Conservation (phyloP, 2,797 vertebrate species). For the Toxotes lorentzi region DNA sequence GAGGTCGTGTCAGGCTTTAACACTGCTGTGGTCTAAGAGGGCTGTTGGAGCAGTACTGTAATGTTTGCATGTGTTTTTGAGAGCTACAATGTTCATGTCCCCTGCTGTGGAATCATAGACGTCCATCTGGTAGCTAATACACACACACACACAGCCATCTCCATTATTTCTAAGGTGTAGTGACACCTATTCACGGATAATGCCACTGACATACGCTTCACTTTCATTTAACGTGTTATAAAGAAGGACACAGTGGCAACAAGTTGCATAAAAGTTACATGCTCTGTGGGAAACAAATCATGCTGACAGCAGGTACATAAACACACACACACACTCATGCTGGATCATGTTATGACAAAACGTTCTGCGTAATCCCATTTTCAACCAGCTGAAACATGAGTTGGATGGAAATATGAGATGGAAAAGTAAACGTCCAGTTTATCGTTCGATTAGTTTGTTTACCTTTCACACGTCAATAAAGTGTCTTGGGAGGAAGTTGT, state of each 20-base stretch:
- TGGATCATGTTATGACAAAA: constrained; percentile 7
- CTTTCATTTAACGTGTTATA: constrained; percentile 39
- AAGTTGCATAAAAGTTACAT: constrained; percentile 45
- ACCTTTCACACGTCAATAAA: constrained; percentile 2
- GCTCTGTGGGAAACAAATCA: constrained; percentile 25
- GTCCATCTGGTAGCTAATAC: constrained; percentile 42
- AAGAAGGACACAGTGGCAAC: constrained; percentile 45
- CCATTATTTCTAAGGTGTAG: constrained; percentile 34
- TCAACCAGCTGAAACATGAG: constrained; percentile 22
- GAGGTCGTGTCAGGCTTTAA: background rate
- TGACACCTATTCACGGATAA: constrained; percentile 41
- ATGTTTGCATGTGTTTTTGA: constrained; percentile 30
- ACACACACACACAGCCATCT: constrained; percentile 18
- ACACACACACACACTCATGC: background rate
- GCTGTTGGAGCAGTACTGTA: constrained; percentile 27
- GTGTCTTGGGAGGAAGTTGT: background rate
- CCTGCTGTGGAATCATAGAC: constrained; percentile 34
- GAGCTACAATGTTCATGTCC: constrained; percentile 2
- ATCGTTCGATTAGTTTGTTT: constrained; percentile 7
- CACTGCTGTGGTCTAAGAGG: constrained; percentile 34
- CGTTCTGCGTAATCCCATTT: background rate
- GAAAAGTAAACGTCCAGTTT: background rate
- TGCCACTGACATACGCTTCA: constrained; percentile 55
- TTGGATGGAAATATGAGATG: background rate
- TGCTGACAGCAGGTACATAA: constrained; percentile 27